Base-by-base conservation (phyloP, 1,140 invertebrate species). In the Saxidomus purpurata region DNA sequence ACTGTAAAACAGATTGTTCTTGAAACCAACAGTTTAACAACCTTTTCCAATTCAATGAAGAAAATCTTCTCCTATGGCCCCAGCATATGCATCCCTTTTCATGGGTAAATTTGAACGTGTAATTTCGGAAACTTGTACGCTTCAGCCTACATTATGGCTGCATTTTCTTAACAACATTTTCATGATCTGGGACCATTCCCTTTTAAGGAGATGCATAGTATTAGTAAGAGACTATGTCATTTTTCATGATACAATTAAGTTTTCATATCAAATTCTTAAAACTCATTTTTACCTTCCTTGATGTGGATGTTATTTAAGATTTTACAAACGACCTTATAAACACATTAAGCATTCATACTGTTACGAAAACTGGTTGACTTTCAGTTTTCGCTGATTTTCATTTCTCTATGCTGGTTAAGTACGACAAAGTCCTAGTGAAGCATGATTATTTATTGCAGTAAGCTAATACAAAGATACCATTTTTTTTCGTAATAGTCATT, bases 41-140 rank as follows among this genome's bases (percentile, higher is more conserved):
- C 36, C n/a, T 22, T 38, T 86, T 86, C 38, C 2, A 86, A 13
- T 55, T 86, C 38, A 38, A 77, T 38, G 71, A 61, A 25, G 25
- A 28, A 1, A 28, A 52, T 55, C 59, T 76, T 40, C 28, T 59
- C 28, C 4, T 49, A 76, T 86, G 69, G 71, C 52, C 22, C 67
- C 47, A 59, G 47, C 71, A 38, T 84, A 84, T 36, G 61, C 82
- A 0, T 84, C 25, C 6, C 19, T 84, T 36, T 71, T 71, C 49
- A 84, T 71, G 59, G 82, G 61, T 2, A 71, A 69, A 71, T 49
- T 69, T 19, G 82, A 84, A 34, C 61, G 67, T 31, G 43, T 71
- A n/a, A 71, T 84, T 34, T 25, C 71, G 67, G 34, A 38, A 9
- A 19, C 34, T 55, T n/a, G 49, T 28, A 17, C 55, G 4, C 4